These are phyloP conservation scores for Microhierax caerulescens DNA, from an alignment of 2,797 vertebrate species.

Conservation along the genomic window DNA sequence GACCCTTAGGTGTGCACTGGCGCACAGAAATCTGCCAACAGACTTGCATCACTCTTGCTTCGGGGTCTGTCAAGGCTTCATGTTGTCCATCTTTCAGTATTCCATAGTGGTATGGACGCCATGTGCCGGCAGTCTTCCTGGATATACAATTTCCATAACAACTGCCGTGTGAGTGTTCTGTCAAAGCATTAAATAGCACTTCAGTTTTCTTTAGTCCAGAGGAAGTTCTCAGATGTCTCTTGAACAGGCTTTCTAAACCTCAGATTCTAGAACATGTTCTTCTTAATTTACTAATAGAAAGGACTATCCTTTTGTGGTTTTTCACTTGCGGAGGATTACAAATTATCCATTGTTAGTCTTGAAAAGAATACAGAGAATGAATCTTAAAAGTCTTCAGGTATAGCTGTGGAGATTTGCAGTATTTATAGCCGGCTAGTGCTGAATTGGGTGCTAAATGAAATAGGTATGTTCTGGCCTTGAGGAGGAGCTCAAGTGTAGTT, in stretches of 20 bases:
- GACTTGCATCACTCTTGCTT: not conserved
- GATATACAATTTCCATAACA: not conserved
- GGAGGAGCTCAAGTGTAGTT: not conserved
- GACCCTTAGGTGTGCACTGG: not conserved
- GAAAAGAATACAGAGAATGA: not conserved
- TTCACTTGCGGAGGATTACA: not conserved
- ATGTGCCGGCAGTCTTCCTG: not conserved
- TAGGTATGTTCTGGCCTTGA: not conserved
- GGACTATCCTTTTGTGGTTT: not conserved
- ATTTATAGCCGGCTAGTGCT: not conserved
- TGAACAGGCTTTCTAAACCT: not conserved
- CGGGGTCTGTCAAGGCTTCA: not conserved
- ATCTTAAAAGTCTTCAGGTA: not conserved
- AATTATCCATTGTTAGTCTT: not conserved
- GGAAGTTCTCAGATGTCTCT: not conserved
- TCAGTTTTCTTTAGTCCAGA: not conserved
- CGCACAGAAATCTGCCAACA: not conserved
- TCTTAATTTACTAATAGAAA: not conserved
- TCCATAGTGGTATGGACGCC: not conserved
- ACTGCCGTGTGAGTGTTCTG: not conserved
- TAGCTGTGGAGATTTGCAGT: not conserved
- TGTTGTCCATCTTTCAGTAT: not conserved
- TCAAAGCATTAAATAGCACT: not conserved
- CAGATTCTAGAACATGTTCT: not conserved
- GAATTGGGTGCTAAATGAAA: not conserved